Percentiles rank a stretch among this genome's conserved stretches.
Evolutionary conservation across 2,888 invertebrate genomes (phyloP).

Genomic region (Stenodera caucasica): DNA sequence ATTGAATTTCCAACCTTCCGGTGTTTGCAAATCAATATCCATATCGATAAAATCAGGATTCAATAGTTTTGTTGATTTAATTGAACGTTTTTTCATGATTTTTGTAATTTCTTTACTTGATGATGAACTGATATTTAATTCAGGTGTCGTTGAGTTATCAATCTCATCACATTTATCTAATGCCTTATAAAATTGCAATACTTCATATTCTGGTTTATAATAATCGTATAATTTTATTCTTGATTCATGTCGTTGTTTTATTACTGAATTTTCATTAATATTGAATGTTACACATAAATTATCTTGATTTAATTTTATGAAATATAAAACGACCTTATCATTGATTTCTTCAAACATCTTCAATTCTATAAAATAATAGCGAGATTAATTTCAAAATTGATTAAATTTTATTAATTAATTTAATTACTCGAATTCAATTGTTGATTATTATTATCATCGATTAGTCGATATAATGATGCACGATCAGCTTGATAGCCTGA

Average conservation of each 20-base stretch:
- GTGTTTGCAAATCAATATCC: slow-evolving; percentile 38
- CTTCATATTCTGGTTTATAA: slow-evolving; percentile 60
- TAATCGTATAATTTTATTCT: slow-evolving; percentile 65
- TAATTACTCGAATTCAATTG: background rate
- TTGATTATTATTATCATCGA: slow-evolving; percentile 45
- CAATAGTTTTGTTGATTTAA: slow-evolving; percentile 12
- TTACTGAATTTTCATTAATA: slow-evolving; percentile 55
- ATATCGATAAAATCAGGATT: slow-evolving; percentile 39
- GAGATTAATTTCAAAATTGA: slow-evolving; percentile 1
- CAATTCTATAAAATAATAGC: slow-evolving; percentile 48
- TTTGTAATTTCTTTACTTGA: background rate
- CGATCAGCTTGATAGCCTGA: slow-evolving; percentile 67
- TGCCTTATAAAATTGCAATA: slow-evolving; percentile 42
- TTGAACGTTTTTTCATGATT: background rate
- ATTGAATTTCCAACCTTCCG: slow-evolving; percentile 31
- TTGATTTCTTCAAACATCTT: slow-evolving; percentile 60
- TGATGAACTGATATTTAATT: background rate
- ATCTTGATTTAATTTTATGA: slow-evolving; percentile 57
- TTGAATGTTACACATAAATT: slow-evolving; percentile 57
- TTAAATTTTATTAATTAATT: background rate
- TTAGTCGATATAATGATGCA: slow-evolving; percentile 59
- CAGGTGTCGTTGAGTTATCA: background rate
- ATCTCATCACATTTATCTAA: slow-evolving; percentile 30
- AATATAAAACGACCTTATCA: slow-evolving; percentile 58
- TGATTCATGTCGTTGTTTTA: slow-evolving; percentile 59